Base-by-base conservation (phyloP, 2,888 invertebrate species). In the Macropis europaea region DNA sequence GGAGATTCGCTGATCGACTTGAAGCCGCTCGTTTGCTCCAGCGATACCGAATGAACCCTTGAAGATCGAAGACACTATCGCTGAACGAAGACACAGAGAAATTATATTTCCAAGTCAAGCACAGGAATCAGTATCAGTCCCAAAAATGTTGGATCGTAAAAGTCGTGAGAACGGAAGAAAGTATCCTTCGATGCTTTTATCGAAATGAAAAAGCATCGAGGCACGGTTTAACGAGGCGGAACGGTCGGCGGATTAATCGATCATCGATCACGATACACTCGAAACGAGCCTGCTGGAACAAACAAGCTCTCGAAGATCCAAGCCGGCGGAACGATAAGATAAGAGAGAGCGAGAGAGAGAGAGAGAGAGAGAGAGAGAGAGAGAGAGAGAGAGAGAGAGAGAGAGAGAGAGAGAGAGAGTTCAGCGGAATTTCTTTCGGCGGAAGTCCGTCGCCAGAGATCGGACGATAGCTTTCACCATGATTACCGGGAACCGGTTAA, bases 401-500 rank as follows among this genome's bases (percentile, higher is more conserved):
- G n/a, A n/a, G n/a, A n/a, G n/a, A n/a, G n/a, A n/a, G n/a, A n/a
- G n/a, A n/a, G n/a, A n/a, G n/a, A n/a, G n/a, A 28, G 50, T 30
- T 40, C 34, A 13, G 47, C 42, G 60, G 42, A 63, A 45, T 50
- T 71, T 69, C 56, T 60, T 64, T 40, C 45, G 17, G 47, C 56
- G 54, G 43, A 50, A 50, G 50, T 48, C 60, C 24, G 57, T 52
- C 62, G 57, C 40, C 53, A n/a, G 45, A 54, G 61, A 69, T 69
- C 24, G 40, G 66, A 45, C 50, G 79, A 79, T 79, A 74, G 69
- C 69, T 63, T 63, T 67, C 75, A 67, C 77, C 66, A 56, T 76
- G 75, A 80, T 77, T 73, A 77, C 70, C 50, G 53, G 36, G 47
- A 45, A 62, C 38, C 62, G 50, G 60, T 67, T 73, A 79, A 73